phyloP scores from a whole-genome alignment of 1,140 invertebrate genomes.

The Caenorhabditis tropicalis region DNA sequence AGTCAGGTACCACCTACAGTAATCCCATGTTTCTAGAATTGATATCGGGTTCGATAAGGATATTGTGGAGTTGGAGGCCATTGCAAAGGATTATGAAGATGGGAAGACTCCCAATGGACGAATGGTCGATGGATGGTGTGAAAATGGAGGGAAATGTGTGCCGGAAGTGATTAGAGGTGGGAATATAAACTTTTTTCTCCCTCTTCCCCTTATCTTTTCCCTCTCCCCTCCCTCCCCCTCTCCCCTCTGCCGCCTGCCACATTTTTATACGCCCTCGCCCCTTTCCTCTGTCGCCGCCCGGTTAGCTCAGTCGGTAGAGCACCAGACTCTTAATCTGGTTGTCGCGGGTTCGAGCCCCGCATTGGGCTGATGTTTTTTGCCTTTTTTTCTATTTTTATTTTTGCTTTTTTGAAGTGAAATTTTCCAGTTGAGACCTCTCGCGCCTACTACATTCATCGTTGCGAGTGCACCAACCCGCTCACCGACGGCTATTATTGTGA shows the following conservation, averaged over 20 bases:
- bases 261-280: not conserved
- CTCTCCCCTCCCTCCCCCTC: not conserved
- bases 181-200: not conserved
- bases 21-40: not conserved
- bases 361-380: not conserved
- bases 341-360: slow-evolving; percentile 71
- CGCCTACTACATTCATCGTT: slow-evolving; percentile 4
- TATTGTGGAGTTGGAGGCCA: not conserved
- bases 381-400: not conserved
- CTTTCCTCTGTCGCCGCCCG: slow-evolving; percentile 56
- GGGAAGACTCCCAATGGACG: not conserved
- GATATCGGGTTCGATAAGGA: not conserved
- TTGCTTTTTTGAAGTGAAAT: not conserved
- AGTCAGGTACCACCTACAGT: not conserved
- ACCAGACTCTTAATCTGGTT: slow-evolving; percentile 72
- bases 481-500: slow-evolving; percentile 13
- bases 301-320: slow-evolving; percentile 72
- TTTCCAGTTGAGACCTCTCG: not conserved
- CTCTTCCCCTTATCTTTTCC: no score
- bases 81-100: not conserved
- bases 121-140: not conserved
- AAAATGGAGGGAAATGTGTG: slow-evolving; percentile 32
- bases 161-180: not conserved
- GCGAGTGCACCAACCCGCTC: not conserved
- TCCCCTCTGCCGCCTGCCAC: not conserved